These are phyloP conservation scores for Xiphophorus birchmanni DNA, from an alignment of 2,797 vertebrate species.

Conservation along the genomic window DNA sequence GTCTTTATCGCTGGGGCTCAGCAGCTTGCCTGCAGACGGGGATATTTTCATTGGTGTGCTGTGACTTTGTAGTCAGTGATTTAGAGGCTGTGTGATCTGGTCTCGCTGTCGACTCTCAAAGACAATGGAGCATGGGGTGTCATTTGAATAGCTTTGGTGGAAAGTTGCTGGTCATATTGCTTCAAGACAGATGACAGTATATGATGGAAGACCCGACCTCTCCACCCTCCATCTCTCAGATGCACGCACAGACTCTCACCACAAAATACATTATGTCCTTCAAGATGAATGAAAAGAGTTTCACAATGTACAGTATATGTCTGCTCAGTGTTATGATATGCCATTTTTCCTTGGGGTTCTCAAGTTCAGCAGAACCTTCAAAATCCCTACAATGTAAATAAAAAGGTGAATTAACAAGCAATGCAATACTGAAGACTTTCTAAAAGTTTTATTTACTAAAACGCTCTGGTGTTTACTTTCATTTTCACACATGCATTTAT, in stretches of 20 bases:
- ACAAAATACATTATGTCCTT: constrained; percentile 35
- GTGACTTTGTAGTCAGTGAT: constrained; percentile 53
- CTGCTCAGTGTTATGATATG: background rate
- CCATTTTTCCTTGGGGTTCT: background rate
- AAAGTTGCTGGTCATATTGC: constrained; percentile 53
- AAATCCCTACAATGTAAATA: background rate
- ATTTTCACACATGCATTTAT: background rate
- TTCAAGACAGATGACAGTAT: constrained; percentile 59
- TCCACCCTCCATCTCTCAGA: background rate
- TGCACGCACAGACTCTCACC: background rate
- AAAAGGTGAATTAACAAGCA: background rate
- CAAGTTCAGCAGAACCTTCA: background rate
- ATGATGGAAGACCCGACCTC: background rate
- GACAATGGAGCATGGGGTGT: constrained; percentile 56
- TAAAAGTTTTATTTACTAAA: background rate
- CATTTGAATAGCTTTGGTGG: constrained; percentile 48
- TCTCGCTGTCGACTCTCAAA: constrained; percentile 40
- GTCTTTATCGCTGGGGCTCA: constrained; percentile 31
- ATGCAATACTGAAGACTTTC: background rate
- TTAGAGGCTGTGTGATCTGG: constrained; percentile 46
- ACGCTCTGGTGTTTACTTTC: background rate
- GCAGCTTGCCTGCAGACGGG: constrained; percentile 31
- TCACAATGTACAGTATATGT: background rate
- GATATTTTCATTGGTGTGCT: constrained; percentile 41
- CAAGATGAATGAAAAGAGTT: constrained; percentile 11